Evolutionary conservation across 2,797 vertebrate species (phyloP).

Genomic region (Alectoris magna): DNA sequence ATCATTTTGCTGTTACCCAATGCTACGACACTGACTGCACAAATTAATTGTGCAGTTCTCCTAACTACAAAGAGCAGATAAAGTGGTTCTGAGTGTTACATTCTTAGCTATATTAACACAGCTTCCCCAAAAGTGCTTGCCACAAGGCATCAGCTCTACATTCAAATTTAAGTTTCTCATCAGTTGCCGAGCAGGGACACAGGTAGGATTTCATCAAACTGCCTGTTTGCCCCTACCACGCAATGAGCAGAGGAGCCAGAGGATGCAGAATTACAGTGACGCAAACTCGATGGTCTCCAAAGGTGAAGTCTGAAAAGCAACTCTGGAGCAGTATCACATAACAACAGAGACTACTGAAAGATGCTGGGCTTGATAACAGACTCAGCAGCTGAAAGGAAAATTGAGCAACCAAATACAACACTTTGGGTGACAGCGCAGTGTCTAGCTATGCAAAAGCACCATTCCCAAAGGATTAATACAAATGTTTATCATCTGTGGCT

Average conservation of each 20-base stretch:
- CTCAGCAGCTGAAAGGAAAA: not conserved
- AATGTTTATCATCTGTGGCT: not conserved
- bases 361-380: not conserved
- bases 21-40: not conserved
- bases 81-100: not conserved
- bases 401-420: not conserved
- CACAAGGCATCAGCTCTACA: not conserved
- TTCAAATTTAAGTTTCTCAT: not conserved
- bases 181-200: not conserved
- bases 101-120: conserved; percentile 5
- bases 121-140: not conserved
- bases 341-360: not conserved
- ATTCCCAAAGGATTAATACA: not conserved
- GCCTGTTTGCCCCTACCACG: not conserved
- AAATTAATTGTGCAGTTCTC: conserved; percentile 29
- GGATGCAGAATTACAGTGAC: not conserved
- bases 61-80: conserved; percentile 24
- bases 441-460: not conserved
- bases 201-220: not conserved
- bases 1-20: not conserved
- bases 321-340: not conserved
- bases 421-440: not conserved
- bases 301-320: not conserved
- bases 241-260: not conserved
- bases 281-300: not conserved